A percentile compares a stretch with the other conserved stretches of the same genome.
Conservation (phyloP, 2,797 vertebrate species). For the Tarsius wallacei region DNA sequence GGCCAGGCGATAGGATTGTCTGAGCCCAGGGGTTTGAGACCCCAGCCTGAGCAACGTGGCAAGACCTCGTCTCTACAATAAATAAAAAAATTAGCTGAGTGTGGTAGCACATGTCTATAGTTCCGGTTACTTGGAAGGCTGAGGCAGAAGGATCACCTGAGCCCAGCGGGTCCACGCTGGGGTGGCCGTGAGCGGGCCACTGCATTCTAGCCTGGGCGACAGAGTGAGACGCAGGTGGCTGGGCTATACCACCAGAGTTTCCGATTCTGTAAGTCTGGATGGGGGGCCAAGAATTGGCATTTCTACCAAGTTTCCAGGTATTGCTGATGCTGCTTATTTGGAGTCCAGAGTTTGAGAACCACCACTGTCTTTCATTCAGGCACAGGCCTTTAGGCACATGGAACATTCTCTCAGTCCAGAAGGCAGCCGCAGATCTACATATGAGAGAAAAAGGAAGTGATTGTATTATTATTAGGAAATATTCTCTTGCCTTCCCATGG, state of each 20-base stretch:
- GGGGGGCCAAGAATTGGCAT: background rate
- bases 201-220: too few relatives aligned
- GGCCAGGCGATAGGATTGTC: too few relatives aligned
- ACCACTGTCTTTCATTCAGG: background rate
- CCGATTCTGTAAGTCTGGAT: background rate
- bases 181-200: too few relatives aligned
- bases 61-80: too few relatives aligned
- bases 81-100: too few relatives aligned
- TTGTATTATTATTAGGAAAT: background rate
- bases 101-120: too few relatives aligned
- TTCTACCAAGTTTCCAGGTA: conserved; percentile 5
- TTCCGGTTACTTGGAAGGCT: too few relatives aligned
- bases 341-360: background rate
- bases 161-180: too few relatives aligned
- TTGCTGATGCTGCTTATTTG: background rate
- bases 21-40: too few relatives aligned
- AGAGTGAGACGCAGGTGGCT: background rate
- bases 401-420: background rate
- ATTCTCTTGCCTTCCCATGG: background rate
- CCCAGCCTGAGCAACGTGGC: too few relatives aligned
- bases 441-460: background rate
- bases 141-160: too few relatives aligned
- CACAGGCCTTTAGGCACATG: background rate
- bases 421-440: background rate
- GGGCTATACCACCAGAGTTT: background rate